A percentile compares a stretch with the other conserved stretches of the same genome.
These are phyloP conservation scores for Drosophila bocki DNA, from an alignment of 1,140 invertebrate genomes.

Conservation along the genomic window DNA sequence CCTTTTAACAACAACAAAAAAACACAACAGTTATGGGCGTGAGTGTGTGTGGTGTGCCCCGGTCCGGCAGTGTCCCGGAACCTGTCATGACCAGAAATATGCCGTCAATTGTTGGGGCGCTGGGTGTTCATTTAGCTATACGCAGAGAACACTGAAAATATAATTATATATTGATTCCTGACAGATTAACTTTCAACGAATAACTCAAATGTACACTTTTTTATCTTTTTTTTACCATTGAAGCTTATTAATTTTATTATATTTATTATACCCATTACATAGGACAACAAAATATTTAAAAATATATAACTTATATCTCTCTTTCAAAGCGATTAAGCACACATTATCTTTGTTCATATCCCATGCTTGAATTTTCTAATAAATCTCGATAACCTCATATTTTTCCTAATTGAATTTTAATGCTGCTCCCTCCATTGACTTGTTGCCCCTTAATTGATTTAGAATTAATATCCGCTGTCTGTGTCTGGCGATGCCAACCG, in stretches of 20 bases:
- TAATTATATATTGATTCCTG: constrained; percentile 14
- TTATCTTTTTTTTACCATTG: background rate
- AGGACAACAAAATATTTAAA: background rate
- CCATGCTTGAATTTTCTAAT: background rate
- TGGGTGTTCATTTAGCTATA: constrained; percentile 32
- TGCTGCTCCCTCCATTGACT: constrained; percentile 14
- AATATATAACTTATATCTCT: background rate
- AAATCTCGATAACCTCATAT: background rate
- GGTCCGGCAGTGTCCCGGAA: constrained; percentile 39
- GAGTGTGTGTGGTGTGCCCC: constrained; percentile 16
- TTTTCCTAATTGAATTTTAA: constrained; percentile 28
- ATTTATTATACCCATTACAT: background rate
- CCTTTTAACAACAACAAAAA: constrained; percentile 21
- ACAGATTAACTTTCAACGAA: constrained; percentile 9
- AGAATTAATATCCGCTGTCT: constrained; percentile 32
- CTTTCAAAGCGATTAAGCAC: background rate
- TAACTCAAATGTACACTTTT: background rate
- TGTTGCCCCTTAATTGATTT: constrained; percentile 40
- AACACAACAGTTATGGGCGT: constrained; percentile 42
- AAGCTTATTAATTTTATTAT: background rate
- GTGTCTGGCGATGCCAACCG: constrained; percentile 3
- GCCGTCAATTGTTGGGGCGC: constrained; percentile 45
- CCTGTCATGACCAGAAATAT: constrained; percentile 66
- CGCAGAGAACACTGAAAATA: constrained; percentile 7
- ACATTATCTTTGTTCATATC: background rate